Percentiles rank a stretch among this genome's conserved stretches.
phyloP scores from a whole-genome alignment of 2,797 vertebrate species.

The Trachurus trachurus region DNA sequence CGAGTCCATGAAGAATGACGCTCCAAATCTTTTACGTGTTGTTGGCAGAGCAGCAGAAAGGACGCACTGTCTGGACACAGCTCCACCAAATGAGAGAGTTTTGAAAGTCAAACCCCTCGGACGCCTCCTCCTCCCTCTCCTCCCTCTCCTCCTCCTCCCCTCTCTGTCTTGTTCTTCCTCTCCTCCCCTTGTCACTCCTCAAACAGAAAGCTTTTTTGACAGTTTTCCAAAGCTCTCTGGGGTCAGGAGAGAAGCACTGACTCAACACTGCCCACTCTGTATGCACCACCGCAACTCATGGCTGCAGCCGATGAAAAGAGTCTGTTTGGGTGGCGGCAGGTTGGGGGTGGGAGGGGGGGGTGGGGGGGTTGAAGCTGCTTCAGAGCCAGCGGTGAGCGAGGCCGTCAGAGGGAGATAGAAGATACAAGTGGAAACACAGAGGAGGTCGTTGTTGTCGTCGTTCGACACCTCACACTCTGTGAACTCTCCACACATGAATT shows the following conservation, averaged over 20 bases:
- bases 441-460: conserved; percentile 19
- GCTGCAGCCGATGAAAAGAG: conserved; percentile 71
- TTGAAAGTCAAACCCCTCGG: conserved; percentile 66
- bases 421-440: conserved; percentile 35
- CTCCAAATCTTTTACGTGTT: conserved; percentile 27
- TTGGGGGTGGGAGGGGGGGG: neutral
- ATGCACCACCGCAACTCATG: conserved; percentile 62
- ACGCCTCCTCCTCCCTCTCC: neutral
- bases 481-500: conserved; percentile 21
- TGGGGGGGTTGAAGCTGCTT: neutral
- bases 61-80: conserved; percentile 25
- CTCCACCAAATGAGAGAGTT: conserved; percentile 45
- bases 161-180: conserved; percentile 5
- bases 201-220: conserved; percentile 78
- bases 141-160: conserved; percentile 18
- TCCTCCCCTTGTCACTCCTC: conserved; percentile 52
- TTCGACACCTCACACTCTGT: conserved; percentile 10
- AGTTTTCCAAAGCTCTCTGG: conserved; percentile 73
- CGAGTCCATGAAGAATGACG: conserved; percentile 38
- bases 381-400: conserved; percentile 48
- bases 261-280: conserved; percentile 82
- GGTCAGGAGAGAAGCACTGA: conserved; percentile 70
- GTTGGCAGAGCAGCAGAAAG: conserved; percentile 33
- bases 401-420: conserved; percentile 31
- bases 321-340: conserved; percentile 39